Evolutionary conservation across 2,888 invertebrate genomes (phyloP).

Genomic region (Noctua pronuba): DNA sequence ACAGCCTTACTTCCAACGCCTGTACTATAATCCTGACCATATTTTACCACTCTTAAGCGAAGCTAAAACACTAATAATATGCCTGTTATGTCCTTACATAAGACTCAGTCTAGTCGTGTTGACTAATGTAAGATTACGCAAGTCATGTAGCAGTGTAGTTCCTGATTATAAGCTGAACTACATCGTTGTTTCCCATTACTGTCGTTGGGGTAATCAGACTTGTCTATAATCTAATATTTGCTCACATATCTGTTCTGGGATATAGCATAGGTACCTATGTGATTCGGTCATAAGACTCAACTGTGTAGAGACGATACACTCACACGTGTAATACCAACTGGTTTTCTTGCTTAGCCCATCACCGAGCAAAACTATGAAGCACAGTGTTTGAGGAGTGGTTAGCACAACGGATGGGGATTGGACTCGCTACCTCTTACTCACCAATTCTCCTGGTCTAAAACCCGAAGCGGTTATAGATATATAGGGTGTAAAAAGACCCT

Average conservation of each 20-base stretch:
- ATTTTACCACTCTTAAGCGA: slow-evolving; percentile 8
- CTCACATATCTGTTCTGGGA: neutral
- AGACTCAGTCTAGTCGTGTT: slow-evolving; percentile 31
- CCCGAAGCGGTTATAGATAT: no score
- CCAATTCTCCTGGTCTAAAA: no score
- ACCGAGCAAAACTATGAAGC: neutral
- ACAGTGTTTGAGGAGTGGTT: neutral
- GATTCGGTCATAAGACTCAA: neutral
- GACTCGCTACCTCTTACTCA: neutral
- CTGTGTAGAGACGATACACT: neutral
- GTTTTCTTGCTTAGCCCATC: neutral
- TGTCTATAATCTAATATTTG: slow-evolving; percentile 26
- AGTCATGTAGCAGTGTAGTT: slow-evolving; percentile 24
- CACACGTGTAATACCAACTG: neutral
- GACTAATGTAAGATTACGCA: slow-evolving; percentile 31
- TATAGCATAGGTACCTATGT: no score
- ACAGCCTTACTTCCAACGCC: neutral
- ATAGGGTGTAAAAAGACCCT: no score
- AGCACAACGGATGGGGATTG: neutral
- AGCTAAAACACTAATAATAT: slow-evolving; percentile 37
- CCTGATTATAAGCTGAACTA: slow-evolving; percentile 33
- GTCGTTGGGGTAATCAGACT: neutral
- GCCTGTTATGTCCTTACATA: slow-evolving; percentile 34
- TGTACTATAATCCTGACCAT: neutral
- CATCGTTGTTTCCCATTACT: slow-evolving; percentile 24